Conservation (phyloP, 2,113 vertebrate species). For the Equus quagga region DNA sequence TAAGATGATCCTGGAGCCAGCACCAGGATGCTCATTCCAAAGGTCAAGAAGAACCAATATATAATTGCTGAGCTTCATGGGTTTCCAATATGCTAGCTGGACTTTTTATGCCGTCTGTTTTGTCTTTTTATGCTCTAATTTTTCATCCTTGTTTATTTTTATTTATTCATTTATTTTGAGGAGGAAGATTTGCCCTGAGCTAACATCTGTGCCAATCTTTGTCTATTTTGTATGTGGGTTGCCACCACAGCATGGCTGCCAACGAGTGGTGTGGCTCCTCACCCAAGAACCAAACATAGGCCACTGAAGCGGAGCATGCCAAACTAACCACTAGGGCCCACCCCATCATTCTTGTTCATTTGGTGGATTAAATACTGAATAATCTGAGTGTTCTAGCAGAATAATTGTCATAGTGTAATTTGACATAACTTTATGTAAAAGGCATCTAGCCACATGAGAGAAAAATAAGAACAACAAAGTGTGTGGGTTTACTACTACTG, state of each 20-base stretch:
- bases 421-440: neutral
- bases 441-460: neutral
- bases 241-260: too few species aligned
- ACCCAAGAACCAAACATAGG: too few species aligned
- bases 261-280: too few species aligned
- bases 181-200: too few species aligned
- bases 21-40: neutral
- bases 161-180: too few species aligned
- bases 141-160: neutral
- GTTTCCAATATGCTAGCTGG: neutral
- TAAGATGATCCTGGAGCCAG: neutral
- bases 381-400: neutral
- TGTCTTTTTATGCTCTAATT: neutral
- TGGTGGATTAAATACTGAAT: neutral
- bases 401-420: neutral
- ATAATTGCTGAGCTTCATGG: neutral
- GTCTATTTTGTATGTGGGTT: too few species aligned
- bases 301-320: too few species aligned
- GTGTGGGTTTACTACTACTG: neutral
- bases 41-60: neutral
- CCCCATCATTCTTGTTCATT: neutral
- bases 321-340: too few species aligned
- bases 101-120: neutral
- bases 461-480: neutral
- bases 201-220: too few species aligned